phyloP scores from a whole-genome alignment of 2,797 vertebrate species.

The Catamblyrhynchus diadema region DNA sequence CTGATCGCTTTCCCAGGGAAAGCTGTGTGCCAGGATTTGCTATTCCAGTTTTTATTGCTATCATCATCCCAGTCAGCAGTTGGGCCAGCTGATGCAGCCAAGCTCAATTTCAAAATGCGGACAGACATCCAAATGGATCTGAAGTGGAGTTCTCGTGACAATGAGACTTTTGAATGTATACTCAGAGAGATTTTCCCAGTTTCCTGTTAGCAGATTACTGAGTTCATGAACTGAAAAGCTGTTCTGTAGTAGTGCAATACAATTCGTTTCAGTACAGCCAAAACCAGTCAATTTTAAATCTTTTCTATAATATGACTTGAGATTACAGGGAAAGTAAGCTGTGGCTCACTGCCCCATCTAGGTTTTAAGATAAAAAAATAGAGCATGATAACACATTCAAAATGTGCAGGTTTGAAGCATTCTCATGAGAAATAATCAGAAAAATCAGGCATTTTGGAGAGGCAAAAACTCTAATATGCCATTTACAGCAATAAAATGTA shows the following conservation, averaged over 20 bases:
- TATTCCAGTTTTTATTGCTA: conserved; percentile 55
- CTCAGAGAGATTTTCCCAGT: not conserved
- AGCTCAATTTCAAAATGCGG: conserved; percentile 14
- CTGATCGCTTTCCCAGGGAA: conserved; percentile 12
- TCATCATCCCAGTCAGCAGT: conserved; percentile 43
- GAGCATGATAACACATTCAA: not conserved
- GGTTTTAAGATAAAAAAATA: not conserved
- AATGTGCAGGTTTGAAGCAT: not conserved
- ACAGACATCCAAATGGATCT: not conserved
- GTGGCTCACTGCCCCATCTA: not conserved
- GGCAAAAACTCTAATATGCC: not conserved
- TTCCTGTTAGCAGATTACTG: not conserved
- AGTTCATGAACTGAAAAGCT: not conserved
- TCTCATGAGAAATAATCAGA: not conserved
- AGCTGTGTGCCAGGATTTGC: conserved; percentile 25
- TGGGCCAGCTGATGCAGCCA: conserved; percentile 43
- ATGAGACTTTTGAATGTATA: not conserved
- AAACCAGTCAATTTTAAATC: not conserved
- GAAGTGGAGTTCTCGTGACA: not conserved
- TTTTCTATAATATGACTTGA: not conserved
- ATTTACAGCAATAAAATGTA: not conserved
- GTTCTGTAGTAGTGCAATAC: not conserved
- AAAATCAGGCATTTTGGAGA: conserved; percentile 11
- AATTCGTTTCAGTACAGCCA: not conserved
- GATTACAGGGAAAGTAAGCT: not conserved